phyloP scores from a whole-genome alignment of 2,888 invertebrate species.

The Ichneumoninae sp. region DNA sequence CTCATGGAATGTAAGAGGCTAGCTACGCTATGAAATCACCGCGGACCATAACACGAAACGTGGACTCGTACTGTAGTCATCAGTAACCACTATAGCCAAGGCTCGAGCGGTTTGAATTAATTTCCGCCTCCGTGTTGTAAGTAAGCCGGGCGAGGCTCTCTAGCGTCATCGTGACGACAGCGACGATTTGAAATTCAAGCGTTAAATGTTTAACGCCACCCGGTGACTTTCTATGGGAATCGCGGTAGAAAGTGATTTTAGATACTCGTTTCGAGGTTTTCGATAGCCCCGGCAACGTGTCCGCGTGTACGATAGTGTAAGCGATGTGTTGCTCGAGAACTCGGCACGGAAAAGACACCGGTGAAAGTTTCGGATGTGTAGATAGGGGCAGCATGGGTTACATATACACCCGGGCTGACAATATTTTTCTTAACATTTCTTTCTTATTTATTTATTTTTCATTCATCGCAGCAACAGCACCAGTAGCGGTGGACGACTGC shows the following conservation, averaged over 20 bases:
- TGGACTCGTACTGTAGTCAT: slow-evolving; percentile 15
- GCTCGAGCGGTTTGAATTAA: slow-evolving; percentile 45
- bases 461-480: neutral
- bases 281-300: neutral
- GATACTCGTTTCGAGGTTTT: slow-evolving; percentile 48
- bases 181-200: slow-evolving; percentile 41
- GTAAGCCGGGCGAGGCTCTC: slow-evolving; percentile 5
- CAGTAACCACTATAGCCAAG: neutral
- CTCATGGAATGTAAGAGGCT: slow-evolving; percentile 57
- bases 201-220: neutral
- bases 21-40: slow-evolving; percentile 62
- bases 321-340: slow-evolving; percentile 17
- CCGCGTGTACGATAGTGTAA: slow-evolving; percentile 5
- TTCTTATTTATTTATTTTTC: slow-evolving; percentile 22
- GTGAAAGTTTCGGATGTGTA: slow-evolving; percentile 67
- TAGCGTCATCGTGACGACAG: slow-evolving; percentile 26
- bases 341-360: slow-evolving; percentile 37
- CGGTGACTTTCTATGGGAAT: slow-evolving; percentile 11
- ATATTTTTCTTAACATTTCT: slow-evolving; percentile 23
- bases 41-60: slow-evolving; percentile 59
- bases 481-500: neutral
- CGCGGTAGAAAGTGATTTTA: slow-evolving; percentile 61
- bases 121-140: slow-evolving; percentile 65
- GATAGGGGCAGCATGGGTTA: slow-evolving; percentile 40
- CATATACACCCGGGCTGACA: slow-evolving; percentile 22